Conservation (phyloP, 64 coral and sea anemone genomes). For the Dendrophyllia cribrosa region DNA sequence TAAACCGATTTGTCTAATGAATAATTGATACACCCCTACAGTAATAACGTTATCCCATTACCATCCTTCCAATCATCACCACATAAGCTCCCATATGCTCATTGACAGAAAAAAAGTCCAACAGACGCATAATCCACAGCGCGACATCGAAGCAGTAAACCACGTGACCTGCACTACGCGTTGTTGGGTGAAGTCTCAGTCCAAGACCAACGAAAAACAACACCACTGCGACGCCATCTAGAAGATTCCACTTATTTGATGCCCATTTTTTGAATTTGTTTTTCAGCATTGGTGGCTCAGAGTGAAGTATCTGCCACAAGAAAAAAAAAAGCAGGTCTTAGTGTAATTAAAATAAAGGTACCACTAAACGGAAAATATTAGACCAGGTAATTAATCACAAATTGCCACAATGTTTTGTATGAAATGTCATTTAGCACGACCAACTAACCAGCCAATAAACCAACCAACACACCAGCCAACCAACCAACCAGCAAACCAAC, state of each 20-base stretch:
- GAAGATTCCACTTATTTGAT: constrained; percentile 87
- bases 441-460: too few relatives aligned
- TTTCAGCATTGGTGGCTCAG: constrained; percentile 9
- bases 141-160: constrained; percentile 81
- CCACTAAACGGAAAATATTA: too few relatives aligned
- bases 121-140: constrained; percentile 82
- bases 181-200: constrained; percentile 73
- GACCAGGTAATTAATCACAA: too few relatives aligned
- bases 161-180: constrained; percentile 77
- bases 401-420: too few relatives aligned
- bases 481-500: too few relatives aligned
- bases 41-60: neutral
- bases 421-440: too few relatives aligned
- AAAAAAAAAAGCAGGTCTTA: too few relatives aligned
- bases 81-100: constrained; percentile 87
- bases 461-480: too few relatives aligned
- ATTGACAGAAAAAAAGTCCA: constrained; percentile 88
- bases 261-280: constrained; percentile 75
- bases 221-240: constrained; percentile 79
- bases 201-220: constrained; percentile 79
- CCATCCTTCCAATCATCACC: constrained; percentile 90
- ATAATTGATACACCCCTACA: too few relatives aligned
- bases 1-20: too few relatives aligned
- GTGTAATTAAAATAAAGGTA: too few relatives aligned
- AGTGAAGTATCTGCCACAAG: neutral